Evolutionary conservation across 2,888 invertebrate species (phyloP), one percentile per base, ranked within the genome.

Genomic region (Drosophila infuscata): DNA sequence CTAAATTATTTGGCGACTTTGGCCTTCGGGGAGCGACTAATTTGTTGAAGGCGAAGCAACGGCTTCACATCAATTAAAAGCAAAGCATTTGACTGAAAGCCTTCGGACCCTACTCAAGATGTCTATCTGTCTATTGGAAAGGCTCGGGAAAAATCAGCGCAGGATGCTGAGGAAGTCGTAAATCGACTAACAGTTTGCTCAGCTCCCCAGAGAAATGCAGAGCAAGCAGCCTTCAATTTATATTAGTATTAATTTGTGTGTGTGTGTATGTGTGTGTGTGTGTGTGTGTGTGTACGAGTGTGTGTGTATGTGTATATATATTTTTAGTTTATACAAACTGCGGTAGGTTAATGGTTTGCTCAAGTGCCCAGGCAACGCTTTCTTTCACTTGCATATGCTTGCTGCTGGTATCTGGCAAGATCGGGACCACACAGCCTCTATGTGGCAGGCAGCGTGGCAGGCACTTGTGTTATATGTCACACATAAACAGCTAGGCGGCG

Each of bases 101-200:
- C 84, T 86, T 91, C 92, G 88, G 76, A 91, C 91, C 91, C 92
- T 85, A 80, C 83, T 91, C 91, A 91, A 91, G 92, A 91, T 91
- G 68, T 73, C 75, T 79, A 91, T 90, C 89, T 74, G 71, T 74
- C 76, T 83, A 79, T 73, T 72, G 70, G 62, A 46, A 59, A 64
- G 76, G 60, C 65, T 75, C 59, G 60, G 65, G 56, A 58, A 60
- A 63, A 74, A 75, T 74, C 70, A 65, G 71, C 56, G 67, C 88
- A 83, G 88, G 85, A 89, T 82, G 89, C 53, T 60, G 58, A 84
- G 85, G 85, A 87, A 87, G 89, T 87, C 87, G 87, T 87, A 87
- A 87, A 90, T 90, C 89, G 77, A 41, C 74, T 81, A 76, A 87
- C 90, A 90, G 86, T 68, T 68, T 88, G 86, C 64, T 68, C 88